Evolutionary conservation across 2,888 invertebrate species (phyloP), one percentile per base, ranked within the genome.

Genomic region (Scaptomyza cyrtandrae): DNA sequence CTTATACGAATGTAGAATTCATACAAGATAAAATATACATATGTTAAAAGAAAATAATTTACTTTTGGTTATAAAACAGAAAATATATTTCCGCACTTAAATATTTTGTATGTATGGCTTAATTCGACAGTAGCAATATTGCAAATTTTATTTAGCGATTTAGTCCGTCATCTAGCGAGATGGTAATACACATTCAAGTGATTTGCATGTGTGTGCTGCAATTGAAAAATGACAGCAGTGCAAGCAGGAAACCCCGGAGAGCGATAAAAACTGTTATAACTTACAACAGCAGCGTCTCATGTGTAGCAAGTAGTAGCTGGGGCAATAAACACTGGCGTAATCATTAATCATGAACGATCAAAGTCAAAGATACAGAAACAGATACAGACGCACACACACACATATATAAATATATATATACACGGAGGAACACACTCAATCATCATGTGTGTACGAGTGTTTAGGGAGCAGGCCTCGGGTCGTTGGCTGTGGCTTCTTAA

Each of bases 281-380:
- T 74, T 56, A 57, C 56, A 50, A 59, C 39, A 58, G 37, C 46
- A 44, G 41, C 59, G 35, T 24, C 35, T 35, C 19, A 50, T 33
- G 64, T 43, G 61, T 19, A 39, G 55, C 33, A 19, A 19, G 49
- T 9, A 16, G 19, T 29, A 37, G 53, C 67, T 64, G 39, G 58
- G 71, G 89, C 83, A 84, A 86, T 83, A 88, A 88, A 86, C 81
- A 86, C 81, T 39, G 65, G 54, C 68, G 87, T 77, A 83, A 86
- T 86, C 87, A 83, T 88, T 88, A 88, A 83, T 88, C 83, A 83
- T 77, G 58, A 71, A 62, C 75, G 88, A 80, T 88, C 88, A 88
- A 83, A 83, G 88, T 88, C 88, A 83, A 82, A 86, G 88, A 88
- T 82, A 83, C 84, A 71, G 53, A 62, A 50, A 70, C 33, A 33